Base-by-base conservation (phyloP, 2,888 invertebrate genomes). In the Dichetophora obliterata region DNA sequence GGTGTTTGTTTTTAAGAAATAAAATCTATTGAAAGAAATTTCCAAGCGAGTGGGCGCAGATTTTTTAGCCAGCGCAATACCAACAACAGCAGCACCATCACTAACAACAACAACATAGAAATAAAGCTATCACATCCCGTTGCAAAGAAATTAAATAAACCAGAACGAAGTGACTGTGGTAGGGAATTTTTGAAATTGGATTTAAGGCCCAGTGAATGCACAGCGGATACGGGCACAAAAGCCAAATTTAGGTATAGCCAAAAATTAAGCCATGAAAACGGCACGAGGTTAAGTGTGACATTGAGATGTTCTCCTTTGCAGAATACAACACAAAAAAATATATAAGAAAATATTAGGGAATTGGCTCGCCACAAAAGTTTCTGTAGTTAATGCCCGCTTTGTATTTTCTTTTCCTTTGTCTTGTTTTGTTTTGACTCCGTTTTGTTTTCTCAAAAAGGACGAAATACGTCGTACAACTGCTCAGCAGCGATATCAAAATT, bases 1-100 rank as follows among this genome's bases (percentile, higher is more conserved):
- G 19, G 5, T 66, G 6, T 6, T 16, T 4, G 0, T 16, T 19
- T 19, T 22, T 22, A n/a, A 54, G 19, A 54, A 54, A 54, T 6
- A 54, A 54, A 54, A 5, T 54, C 43, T 14, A 43, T 43, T 43
- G 43, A 69, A 69, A 34, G 50, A 69, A 50, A 69, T 69, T 69
- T 69, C 27, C 52, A 22, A 27, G 52, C 34, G 31, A 65, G 34
- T 65, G 31, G 5, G 6, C n/a, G 61, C 37, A 27, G 9, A 43
- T 43, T 43, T 43, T 43, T 43, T n/a, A 65, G 16, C 14, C 27
- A 19, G 19, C 5, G 63, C n/a, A 31, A 27, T 31, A 65, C 34
- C 19, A 34, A 9, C 31, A 6, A 52, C n/a, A 69, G 27, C 14
- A 50, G 19, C 16, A 19, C 8, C n/a, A 22, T 31, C 19, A 69